Conservation (phyloP, 2,113 vertebrate genomes). For the Rhegmatorhina hoffmannsi region DNA sequence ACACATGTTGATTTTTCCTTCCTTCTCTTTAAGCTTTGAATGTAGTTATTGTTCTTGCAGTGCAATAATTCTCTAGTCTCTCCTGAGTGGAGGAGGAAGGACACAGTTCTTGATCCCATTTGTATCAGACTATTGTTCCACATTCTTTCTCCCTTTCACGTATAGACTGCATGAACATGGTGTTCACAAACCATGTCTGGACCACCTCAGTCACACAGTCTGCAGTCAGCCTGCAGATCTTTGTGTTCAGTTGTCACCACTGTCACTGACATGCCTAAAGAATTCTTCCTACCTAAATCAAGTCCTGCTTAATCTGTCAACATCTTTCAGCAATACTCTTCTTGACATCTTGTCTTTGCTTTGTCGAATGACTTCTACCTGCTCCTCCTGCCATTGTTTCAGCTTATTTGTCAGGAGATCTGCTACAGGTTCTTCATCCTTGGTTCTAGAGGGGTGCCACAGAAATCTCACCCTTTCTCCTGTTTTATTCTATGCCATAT, state of each 20-base stretch:
- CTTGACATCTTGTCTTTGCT: not conserved
- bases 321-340: not conserved
- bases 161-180: fast-evolving
- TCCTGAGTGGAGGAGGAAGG: not conserved
- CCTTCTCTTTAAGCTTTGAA: not conserved
- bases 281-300: not conserved
- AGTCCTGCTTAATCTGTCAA: not conserved
- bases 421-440: not conserved
- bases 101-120: not conserved
- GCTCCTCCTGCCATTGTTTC: not conserved
- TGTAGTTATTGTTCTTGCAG: not conserved
- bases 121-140: not conserved
- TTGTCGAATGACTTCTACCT: not conserved
- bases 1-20: not conserved
- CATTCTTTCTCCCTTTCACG: not conserved
- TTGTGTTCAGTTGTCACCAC: not conserved
- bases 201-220: not conserved
- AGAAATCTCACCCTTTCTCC: not conserved
- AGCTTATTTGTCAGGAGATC: not conserved
- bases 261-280: not conserved
- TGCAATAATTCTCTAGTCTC: not conserved
- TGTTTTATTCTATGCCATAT: not conserved
- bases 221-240: not conserved
- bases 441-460: not conserved
- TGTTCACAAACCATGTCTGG: not conserved